phyloP scores from a whole-genome alignment of 2,888 invertebrate genomes.

The Hemaris fuciformis region DNA sequence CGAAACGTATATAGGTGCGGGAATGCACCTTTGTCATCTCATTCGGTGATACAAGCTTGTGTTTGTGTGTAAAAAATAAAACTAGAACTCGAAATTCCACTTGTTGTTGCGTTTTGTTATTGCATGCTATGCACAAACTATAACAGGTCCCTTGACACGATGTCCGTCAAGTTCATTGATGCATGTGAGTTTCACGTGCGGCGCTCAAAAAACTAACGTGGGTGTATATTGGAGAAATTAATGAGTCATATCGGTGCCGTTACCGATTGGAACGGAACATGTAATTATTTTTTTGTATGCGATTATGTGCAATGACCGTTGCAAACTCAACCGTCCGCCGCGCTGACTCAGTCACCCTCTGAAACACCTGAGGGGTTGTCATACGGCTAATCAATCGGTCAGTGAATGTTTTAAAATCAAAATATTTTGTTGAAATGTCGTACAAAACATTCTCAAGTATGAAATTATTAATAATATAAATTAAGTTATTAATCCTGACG shows the following conservation, averaged over 20 bases:
- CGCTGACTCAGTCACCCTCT: not conserved
- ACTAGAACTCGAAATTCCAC: not conserved
- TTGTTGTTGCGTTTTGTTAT: not conserved
- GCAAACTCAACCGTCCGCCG: not conserved
- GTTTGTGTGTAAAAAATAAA: not conserved
- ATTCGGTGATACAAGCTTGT: too few relatives aligned
- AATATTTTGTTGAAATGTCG: not conserved
- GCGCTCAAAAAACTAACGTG: not conserved
- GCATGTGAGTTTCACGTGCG: not conserved
- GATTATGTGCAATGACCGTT: conserved; percentile 19
- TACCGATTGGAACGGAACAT: conserved; percentile 52
- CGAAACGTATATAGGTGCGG: too few relatives aligned
- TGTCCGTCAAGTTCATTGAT: conserved; percentile 3
- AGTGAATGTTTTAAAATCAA: too few relatives aligned
- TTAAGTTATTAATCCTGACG: too few relatives aligned
- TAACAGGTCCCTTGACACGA: not conserved
- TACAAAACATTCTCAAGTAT: too few relatives aligned
- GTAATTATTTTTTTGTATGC: conserved; percentile 26
- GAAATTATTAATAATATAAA: too few relatives aligned
- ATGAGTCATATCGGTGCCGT: conserved; percentile 65
- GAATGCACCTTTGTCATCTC: too few relatives aligned
- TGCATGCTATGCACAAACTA: not conserved
- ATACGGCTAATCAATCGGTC: too few relatives aligned
- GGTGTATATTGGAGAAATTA: conserved; percentile 32
- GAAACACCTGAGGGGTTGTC: not conserved